Base-by-base conservation (phyloP, 1,140 invertebrate species). In the Musca vetustissima region DNA sequence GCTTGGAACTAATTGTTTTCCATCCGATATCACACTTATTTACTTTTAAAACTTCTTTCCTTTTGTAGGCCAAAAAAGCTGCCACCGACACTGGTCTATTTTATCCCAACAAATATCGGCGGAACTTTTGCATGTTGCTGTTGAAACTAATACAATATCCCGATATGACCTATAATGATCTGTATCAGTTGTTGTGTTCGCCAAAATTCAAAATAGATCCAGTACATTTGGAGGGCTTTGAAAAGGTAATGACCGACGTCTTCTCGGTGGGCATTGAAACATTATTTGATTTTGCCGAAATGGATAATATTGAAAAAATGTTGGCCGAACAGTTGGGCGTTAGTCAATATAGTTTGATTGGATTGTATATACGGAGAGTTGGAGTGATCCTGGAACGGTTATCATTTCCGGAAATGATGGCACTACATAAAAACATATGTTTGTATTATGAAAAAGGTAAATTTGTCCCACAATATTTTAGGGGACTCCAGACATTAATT, bases 321-420 rank as follows among this genome's bases (percentile, higher is more conserved):
- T 72, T 81, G 6, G 74, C 77, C 8, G 78, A 80, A 28, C 70
- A 76, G 17, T 74, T 73, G 15, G 80, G 78, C 14, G 74, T 87
- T 15, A 85, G 84, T 69, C 84, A 85, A 71, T 85, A 83, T 76
- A 85, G 84, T 17, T 83, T 89, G 80, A 79, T 85, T 83, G 91
- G 91, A 22, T 78, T 94, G 69, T 95, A 93, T 83, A 85, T 95
- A 67, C 86, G 94, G 70, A 85, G 93, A 75, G 90, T 94, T 76
- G 87, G 91, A 66, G 83, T 95, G 2, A 88, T 90, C 66, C 90
- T 95, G 80, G 91, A 95, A 74, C 93, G 91, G 79, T 83, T 95
- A 49, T 88, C 89, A 24, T 95, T 96, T 83, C 89, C 90, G 32
- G 91, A 93, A 85, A 87, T 93, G 24, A 88, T 90, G 64, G 83